Evolutionary conservation across 2,797 vertebrate species (phyloP), one percentile per base, ranked within the genome.

Genomic region (Sphaeramia orbicularis): DNA sequence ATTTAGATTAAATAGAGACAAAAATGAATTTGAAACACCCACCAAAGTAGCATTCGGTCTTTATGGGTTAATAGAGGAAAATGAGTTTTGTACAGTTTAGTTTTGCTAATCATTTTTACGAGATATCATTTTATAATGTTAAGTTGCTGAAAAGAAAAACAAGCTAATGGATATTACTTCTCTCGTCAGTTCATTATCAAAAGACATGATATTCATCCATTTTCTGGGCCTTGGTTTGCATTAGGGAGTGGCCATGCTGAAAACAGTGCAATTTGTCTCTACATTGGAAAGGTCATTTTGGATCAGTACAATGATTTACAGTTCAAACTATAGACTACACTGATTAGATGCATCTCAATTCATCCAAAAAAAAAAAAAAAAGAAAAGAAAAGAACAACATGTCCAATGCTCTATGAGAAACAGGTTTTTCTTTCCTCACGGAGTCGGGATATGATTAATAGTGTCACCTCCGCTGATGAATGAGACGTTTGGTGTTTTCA

Each of bases 341-440:
- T 65, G 52, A 83, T 83, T 45, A 63, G 43, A 80, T 72, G 54
- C 55, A 43, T 71, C 61, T 51, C 62, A 62, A 69, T 80, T 65
- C 6, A 10, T 75, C 49, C 57, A 72, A 21, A 69, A 57, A 65
- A 73, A 81, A 15, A 24, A 24, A 60, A 72, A 69, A 57, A 65
- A 72, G 81, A 15, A n/a, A 60, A 72, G n/a, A 69, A 57, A 65
- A 73, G 80, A 15, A 65, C 72, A 81, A 15, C 53, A 47, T 73
- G 49, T 43, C 35, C 44, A 58, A 15, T 4, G 42, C 40, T 45
- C 1, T 0, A 58, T 83, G 63, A 70, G 67, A 70, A 83, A 76
- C 55, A 43, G 38, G 43, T 47, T 75, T 70, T 66, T 78, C 65
- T 74, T 64, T 69, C 24, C 55, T 63, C 49, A 27, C 56, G 35